These are phyloP conservation scores for Matsumyia berberina DNA, from an alignment of 2,888 invertebrate genomes.

Conservation along the genomic window DNA sequence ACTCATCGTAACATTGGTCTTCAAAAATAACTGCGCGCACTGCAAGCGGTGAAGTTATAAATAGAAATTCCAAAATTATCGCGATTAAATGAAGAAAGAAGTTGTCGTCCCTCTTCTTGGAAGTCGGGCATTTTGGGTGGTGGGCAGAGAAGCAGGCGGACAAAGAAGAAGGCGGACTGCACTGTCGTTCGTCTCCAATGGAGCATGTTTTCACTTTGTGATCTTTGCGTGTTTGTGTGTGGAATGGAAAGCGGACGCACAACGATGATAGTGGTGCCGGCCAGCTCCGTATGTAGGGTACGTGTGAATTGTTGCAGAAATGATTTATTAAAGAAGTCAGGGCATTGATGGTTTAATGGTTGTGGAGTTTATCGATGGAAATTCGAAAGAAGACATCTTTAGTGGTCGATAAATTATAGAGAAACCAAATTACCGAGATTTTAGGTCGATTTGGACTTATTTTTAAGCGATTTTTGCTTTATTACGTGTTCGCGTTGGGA, in stretches of 20 bases:
- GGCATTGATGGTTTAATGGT: too few relatives aligned
- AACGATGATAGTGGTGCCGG: neutral
- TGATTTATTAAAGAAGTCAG: slow-evolving; percentile 19
- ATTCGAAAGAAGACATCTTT: too few relatives aligned
- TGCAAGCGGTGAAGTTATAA: slow-evolving; percentile 44
- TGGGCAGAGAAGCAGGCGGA: neutral
- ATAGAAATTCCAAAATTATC: slow-evolving; percentile 71
- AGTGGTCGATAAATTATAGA: too few relatives aligned
- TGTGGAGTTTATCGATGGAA: too few relatives aligned
- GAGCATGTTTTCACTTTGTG: slow-evolving; percentile 34
- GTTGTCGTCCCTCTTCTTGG: neutral
- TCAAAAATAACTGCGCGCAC: slow-evolving; percentile 64
- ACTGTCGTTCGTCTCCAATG: neutral
- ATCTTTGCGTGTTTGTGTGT: too few relatives aligned
- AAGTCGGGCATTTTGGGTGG: neutral
- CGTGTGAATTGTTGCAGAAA: slow-evolving; percentile 23
- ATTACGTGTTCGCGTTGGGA: too few relatives aligned
- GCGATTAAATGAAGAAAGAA: slow-evolving; percentile 25
- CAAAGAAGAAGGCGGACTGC: too few relatives aligned
- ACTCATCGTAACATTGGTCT: slow-evolving; percentile 61
- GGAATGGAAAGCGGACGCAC: slow-evolving; percentile 19
- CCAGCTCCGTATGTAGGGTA: slow-evolving; percentile 25
- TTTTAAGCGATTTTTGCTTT: too few relatives aligned
- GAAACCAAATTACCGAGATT: too few relatives aligned
- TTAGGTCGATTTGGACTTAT: too few relatives aligned